These are phyloP conservation scores for Ictalurus punctatus DNA, from an alignment of 2,113 vertebrate genomes.

Conservation along the genomic window DNA sequence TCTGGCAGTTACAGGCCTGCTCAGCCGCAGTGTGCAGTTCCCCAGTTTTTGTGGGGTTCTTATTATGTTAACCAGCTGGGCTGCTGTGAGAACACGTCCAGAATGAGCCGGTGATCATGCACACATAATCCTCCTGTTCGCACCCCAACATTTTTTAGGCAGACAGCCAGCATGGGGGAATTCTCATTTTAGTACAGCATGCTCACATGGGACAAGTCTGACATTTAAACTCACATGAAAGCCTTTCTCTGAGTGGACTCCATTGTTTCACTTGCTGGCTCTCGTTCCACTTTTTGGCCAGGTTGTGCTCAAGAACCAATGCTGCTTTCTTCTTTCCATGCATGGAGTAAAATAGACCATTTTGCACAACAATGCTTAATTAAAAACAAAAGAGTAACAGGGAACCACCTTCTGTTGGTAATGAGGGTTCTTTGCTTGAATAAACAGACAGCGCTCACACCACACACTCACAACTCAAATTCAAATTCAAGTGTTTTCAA, in stretches of 20 bases:
- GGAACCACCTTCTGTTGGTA: neutral
- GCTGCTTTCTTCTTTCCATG: neutral
- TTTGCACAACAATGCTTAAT: conserved; percentile 9
- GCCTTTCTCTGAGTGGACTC: conserved; percentile 25
- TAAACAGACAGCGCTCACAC: neutral
- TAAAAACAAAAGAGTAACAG: neutral
- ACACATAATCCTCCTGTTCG: conserved; percentile 30
- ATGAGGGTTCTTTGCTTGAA: neutral
- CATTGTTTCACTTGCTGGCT: conserved; percentile 33
- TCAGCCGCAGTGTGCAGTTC: neutral
- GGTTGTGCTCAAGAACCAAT: conserved; percentile 36
- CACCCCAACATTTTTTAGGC: conserved; percentile 42
- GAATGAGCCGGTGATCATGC: conserved; percentile 19
- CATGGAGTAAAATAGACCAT: neutral
- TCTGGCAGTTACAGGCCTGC: conserved; percentile 12
- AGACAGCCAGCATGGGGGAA: conserved; percentile 40
- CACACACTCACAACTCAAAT: neutral
- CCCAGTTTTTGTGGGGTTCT: neutral
- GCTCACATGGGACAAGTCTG: conserved; percentile 35
- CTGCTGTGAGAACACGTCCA: conserved; percentile 31
- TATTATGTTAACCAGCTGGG: conserved; percentile 23
- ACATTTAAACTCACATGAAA: conserved; percentile 48
- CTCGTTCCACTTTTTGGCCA: neutral
- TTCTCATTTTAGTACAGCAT: conserved; percentile 43
- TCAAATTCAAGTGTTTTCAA: conserved; percentile 3